Evolutionary conservation across 1,140 invertebrate species (phyloP).

Genomic region (Drosophila asahinai): DNA sequence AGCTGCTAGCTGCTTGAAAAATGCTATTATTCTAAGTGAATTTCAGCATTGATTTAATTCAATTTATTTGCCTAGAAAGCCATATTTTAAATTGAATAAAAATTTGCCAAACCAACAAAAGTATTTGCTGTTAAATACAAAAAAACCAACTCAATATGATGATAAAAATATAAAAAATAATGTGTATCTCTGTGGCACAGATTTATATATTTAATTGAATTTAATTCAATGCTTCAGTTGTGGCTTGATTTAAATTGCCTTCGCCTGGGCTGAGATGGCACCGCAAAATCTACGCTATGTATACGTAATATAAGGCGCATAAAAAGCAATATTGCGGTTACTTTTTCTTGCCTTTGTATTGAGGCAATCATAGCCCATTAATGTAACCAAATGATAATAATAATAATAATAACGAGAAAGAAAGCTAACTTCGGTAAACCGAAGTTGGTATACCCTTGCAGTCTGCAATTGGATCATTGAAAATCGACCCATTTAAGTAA

Average conservation of each 20-base stretch:
- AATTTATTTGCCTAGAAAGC: not conserved
- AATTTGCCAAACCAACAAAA: no score
- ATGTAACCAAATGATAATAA: constrained; percentile 57
- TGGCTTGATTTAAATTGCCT: constrained; percentile 11
- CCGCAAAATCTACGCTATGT: constrained; percentile 46
- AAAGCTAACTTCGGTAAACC: no score
- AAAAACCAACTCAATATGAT: not conserved
- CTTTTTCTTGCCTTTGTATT: constrained; percentile 46
- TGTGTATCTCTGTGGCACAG: not conserved
- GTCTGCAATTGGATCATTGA: no score
- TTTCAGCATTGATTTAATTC: not conserved
- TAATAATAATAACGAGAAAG: constrained; percentile 51
- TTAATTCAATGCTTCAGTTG: constrained; percentile 1
- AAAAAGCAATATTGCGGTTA: constrained; percentile 74
- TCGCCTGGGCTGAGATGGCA: constrained; percentile 3
- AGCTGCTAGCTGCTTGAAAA: not conserved
- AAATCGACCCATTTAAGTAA: no score
- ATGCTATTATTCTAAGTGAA: not conserved
- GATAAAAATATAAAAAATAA: not conserved
- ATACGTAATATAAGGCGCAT: constrained; percentile 69
- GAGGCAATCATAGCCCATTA: constrained; percentile 45
- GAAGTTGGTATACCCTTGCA: no score
- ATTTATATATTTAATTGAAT: constrained; percentile 17
- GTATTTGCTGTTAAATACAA: not conserved
- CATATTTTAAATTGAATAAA: not conserved